Evolutionary conservation across 1,140 invertebrate species (phyloP), one percentile per base, ranked within the genome.

Genomic region (Sycobia sp.): DNA sequence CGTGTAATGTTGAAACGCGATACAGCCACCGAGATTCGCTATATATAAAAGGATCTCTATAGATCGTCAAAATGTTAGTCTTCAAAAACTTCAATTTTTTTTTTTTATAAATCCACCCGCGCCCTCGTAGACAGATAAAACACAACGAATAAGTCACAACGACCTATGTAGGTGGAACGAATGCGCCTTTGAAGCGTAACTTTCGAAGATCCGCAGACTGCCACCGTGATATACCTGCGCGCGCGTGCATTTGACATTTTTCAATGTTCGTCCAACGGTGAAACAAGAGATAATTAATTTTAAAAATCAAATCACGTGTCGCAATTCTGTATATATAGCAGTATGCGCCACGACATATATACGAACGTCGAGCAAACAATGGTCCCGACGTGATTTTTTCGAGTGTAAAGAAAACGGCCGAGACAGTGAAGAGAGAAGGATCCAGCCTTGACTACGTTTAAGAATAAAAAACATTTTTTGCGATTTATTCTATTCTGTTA

Each of bases 161-260:
- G 43, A n/a, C n/a, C n/a, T n/a, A n/a, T n/a, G n/a, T n/a, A n/a
- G n/a, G 14, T 22, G 27, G 46, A 4, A 22, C 29, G 38, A 50
- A 20, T 57, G n/a, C n/a, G 16, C 14, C 39, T 44, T n/a, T 44
- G 25, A 34, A 56, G 54, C 27, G 41, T 20, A 29, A 9, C 53
- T 44, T 51, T 46, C 41, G 43, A 62, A 46, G 22, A 25, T 62
- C n/a, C n/a, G n/a, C n/a, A n/a, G n/a, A n/a, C n/a, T n/a, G n/a
- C n/a, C n/a, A n/a, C n/a, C n/a, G n/a, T n/a, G n/a, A n/a, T n/a
- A n/a, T n/a, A n/a, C n/a, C n/a, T n/a, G n/a, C n/a, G n/a, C n/a
- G n/a, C n/a, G n/a, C 50, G 27, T 62, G 59, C 50, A 54, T 54
- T 62, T 62, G 59, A 62, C 50, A 62, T 62, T 54, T 62, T 62